Conservation (phyloP, 2,113 vertebrate genomes). For the Odobenus rosmarus region DNA sequence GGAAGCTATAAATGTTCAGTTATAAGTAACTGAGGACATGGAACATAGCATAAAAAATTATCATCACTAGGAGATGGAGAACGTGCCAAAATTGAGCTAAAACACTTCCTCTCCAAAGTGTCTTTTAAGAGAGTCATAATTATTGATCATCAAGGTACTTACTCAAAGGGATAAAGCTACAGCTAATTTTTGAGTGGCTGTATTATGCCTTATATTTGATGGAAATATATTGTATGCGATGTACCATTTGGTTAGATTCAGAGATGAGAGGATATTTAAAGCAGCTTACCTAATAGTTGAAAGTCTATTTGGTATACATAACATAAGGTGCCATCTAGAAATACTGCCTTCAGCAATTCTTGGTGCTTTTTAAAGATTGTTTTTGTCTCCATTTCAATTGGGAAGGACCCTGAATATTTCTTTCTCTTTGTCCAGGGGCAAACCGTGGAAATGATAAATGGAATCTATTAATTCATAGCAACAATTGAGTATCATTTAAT, state of each 20-base stretch:
- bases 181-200: constrained; percentile 35
- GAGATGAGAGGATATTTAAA: background rate
- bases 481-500: background rate
- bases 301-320: background rate
- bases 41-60: background rate
- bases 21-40: background rate
- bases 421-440: background rate
- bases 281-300: background rate
- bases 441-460: constrained; percentile 29
- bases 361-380: background rate
- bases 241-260: background rate
- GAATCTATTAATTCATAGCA: background rate
- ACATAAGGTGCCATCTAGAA: background rate
- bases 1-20: background rate
- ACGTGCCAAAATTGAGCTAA: background rate
- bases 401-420: background rate
- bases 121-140: background rate
- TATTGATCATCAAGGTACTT: constrained; percentile 10
- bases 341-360: background rate
- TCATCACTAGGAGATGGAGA: background rate
- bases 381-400: background rate
- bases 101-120: background rate
- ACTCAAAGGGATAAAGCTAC: background rate
- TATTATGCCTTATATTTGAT: background rate
- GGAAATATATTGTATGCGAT: background rate